Conservation (phyloP, 2,888 invertebrate genomes). For the Pteria penguin region DNA sequence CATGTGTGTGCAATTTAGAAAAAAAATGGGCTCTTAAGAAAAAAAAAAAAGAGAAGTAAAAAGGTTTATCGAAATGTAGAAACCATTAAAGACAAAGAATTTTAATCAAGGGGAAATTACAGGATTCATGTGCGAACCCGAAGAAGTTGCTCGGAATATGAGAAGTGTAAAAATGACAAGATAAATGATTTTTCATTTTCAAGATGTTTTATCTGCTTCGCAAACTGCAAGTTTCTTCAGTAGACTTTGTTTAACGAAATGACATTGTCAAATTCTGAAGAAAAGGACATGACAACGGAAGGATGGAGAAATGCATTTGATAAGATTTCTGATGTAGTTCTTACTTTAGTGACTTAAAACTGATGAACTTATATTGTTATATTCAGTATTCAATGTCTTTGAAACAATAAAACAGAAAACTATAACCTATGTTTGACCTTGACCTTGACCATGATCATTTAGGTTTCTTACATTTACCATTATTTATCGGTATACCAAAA, state of each 20-base stretch:
- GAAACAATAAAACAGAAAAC: too few relatives aligned
- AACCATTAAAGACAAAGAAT: constrained; percentile 4
- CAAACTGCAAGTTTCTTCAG: constrained; percentile 23
- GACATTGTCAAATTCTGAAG: neutral
- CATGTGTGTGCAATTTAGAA: neutral
- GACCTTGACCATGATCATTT: too few relatives aligned
- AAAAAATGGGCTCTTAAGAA: constrained; percentile 16
- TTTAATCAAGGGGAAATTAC: constrained; percentile 12
- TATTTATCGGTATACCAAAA: too few relatives aligned
- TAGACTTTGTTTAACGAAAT: constrained; percentile 5
- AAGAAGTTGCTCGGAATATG: constrained; percentile 19
- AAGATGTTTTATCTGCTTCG: constrained; percentile 6
- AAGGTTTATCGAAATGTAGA: constrained; percentile 7
- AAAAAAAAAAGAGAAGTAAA: constrained; percentile 22
- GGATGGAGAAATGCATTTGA: constrained; percentile 8
- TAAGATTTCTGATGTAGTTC: too few relatives aligned
- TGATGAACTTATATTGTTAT: too few relatives aligned
- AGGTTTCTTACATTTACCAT: too few relatives aligned
- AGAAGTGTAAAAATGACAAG: constrained; percentile 15
- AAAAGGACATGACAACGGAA: neutral
- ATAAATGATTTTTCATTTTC: neutral
- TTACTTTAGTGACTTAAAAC: too few relatives aligned
- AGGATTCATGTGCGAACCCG: constrained; percentile 12
- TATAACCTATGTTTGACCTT: too few relatives aligned
- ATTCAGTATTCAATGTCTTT: too few relatives aligned